phyloP scores from a whole-genome alignment of 2,113 vertebrate genomes.

The Channa argus region DNA sequence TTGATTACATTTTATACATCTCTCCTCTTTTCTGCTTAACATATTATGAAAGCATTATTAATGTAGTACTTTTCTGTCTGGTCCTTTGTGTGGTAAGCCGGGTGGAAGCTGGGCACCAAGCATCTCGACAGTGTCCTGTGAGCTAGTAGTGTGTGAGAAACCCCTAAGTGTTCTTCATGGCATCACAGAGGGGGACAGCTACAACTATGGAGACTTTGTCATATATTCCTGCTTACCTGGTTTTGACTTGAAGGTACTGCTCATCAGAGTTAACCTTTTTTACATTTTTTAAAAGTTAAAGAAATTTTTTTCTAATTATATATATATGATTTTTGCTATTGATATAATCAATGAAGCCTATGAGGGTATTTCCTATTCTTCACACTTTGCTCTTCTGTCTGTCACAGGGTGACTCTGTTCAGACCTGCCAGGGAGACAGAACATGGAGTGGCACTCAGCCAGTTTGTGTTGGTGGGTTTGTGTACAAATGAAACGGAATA shows the following conservation, averaged over 20 bases:
- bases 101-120: constrained; percentile 89
- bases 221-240: constrained; percentile 90
- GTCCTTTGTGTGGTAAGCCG: constrained; percentile 75
- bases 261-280: neutral
- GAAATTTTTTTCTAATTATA: too few relatives aligned
- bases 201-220: constrained; percentile 86
- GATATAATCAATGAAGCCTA: neutral
- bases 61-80: neutral
- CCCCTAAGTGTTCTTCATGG: constrained; percentile 87
- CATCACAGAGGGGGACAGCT: constrained; percentile 82
- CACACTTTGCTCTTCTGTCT: constrained; percentile 4
- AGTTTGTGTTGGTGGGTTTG: constrained; percentile 88
- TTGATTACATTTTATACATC: neutral
- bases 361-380: too few relatives aligned
- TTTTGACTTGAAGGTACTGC: constrained; percentile 89
- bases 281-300: too few relatives aligned
- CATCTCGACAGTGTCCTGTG: constrained; percentile 86
- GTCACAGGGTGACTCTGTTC: constrained; percentile 86
- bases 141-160: constrained; percentile 86
- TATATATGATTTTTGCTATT: neutral
- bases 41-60: neutral
- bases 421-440: constrained; percentile 87
- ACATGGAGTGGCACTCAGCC: constrained; percentile 90
- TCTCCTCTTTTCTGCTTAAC: neutral
- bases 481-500: neutral